phyloP scores from a whole-genome alignment of 2,113 vertebrate genomes.

The Labrus mixtus region DNA sequence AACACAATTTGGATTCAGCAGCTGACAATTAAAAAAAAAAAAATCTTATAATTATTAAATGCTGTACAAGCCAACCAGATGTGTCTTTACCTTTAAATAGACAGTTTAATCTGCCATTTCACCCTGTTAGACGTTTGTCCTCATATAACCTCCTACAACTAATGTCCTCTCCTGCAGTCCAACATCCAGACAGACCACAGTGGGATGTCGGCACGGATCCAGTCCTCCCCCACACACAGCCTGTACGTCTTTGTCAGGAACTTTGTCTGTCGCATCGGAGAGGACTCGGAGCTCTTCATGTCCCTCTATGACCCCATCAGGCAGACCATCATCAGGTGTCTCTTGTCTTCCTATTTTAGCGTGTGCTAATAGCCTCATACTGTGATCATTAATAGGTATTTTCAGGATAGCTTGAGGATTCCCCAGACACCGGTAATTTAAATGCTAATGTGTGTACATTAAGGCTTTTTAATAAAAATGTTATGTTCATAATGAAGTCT shows the following conservation, averaged over 20 bases:
- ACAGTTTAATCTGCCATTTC: not conserved
- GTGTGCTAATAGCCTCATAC: not conserved
- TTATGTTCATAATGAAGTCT: not conserved
- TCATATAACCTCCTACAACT: constrained; percentile 4
- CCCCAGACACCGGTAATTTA: too few relatives aligned
- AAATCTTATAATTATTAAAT: not conserved
- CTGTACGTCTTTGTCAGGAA: constrained; percentile 97
- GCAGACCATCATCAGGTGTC: constrained; percentile 91
- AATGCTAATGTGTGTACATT: not conserved
- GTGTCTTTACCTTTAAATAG: not conserved
- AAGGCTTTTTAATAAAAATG: not conserved
- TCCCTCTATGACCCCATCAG: constrained; percentile 94
- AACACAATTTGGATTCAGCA: not conserved
- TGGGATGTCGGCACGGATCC: constrained; percentile 89
- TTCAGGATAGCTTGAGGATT: not conserved
- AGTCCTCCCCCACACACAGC: constrained; percentile 95
- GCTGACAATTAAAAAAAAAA: constrained; percentile 2
- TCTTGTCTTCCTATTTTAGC: not conserved
- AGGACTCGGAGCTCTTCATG: constrained; percentile 98
- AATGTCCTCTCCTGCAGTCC: constrained; percentile 80
- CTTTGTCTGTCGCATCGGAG: constrained; percentile 97
- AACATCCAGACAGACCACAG: constrained; percentile 91
- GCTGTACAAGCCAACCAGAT: constrained; percentile 14
- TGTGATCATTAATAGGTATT: not conserved
- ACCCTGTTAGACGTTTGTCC: constrained; percentile 4